Conservation (phyloP, 1,140 invertebrate genomes). For the Bombus pyrosoma region DNA sequence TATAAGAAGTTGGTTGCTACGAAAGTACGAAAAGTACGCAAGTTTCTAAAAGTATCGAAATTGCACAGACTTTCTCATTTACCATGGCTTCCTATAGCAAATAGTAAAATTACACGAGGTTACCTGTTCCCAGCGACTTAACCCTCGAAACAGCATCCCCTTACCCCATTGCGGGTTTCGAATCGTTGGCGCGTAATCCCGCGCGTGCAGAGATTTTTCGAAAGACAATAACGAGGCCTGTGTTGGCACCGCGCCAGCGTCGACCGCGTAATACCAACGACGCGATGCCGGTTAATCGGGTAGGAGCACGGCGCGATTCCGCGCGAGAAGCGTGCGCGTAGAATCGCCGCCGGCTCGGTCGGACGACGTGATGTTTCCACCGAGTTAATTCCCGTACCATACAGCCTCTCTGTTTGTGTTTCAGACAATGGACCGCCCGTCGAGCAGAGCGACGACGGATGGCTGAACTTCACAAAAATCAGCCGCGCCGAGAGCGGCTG, state of each 20-base stretch:
- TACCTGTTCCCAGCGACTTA: neutral
- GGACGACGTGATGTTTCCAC: slow-evolving; percentile 54
- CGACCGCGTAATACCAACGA: slow-evolving; percentile 28
- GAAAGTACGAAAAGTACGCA: too few relatives aligned
- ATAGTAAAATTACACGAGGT: neutral
- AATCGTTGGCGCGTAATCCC: slow-evolving; percentile 17
- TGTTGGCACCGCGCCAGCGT: slow-evolving; percentile 19
- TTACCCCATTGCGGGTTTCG: neutral
- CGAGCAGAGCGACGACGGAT: slow-evolving; percentile 88
- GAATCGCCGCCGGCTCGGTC: slow-evolving; percentile 32
- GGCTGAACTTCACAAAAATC: slow-evolving; percentile 91
- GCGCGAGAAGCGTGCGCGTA: slow-evolving; percentile 4
- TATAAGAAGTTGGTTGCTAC: too few relatives aligned
- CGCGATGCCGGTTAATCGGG: slow-evolving; percentile 23
- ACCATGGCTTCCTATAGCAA: too few relatives aligned
- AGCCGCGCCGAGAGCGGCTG: slow-evolving; percentile 90
- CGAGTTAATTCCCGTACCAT: slow-evolving; percentile 60
- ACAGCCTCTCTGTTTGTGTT: slow-evolving; percentile 71
- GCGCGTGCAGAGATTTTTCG: slow-evolving; percentile 10
- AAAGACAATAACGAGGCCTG: slow-evolving; percentile 3
- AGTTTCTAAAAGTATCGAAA: too few relatives aligned
- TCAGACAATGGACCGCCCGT: slow-evolving; percentile 85
- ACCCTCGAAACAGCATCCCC: neutral
- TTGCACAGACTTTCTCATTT: neutral
- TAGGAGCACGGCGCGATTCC: neutral